Conservation (phyloP, 1,140 invertebrate species). For the Portunus trituberculatus region DNA sequence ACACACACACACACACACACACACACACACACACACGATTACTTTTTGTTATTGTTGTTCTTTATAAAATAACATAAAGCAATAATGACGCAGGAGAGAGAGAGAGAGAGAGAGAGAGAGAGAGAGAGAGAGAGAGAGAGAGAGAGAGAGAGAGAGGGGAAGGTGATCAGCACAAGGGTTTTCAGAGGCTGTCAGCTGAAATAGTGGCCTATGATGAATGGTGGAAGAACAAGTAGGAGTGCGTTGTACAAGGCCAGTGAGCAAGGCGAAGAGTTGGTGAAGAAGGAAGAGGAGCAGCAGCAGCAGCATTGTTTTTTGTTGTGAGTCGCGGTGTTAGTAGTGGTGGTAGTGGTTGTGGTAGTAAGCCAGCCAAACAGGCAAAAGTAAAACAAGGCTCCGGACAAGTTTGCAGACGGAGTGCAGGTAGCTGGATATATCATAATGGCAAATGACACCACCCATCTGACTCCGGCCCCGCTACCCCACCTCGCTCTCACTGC, state of each 20-base stretch:
- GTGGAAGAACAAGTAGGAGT: too few relatives aligned
- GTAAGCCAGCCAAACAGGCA: neutral
- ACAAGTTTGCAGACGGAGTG: neutral
- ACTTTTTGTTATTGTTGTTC: too few relatives aligned
- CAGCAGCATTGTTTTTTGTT: neutral
- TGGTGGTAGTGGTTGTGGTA: too few relatives aligned
- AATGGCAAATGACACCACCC: neutral
- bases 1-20: neutral
- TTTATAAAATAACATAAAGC: too few relatives aligned
- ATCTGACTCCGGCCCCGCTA: neutral
- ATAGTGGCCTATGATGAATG: too few relatives aligned
- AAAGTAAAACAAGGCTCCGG: neutral
- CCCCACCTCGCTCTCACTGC: neutral
- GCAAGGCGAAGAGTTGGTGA: neutral
- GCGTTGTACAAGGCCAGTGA: too few relatives aligned
- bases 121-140: constrained; percentile 34
- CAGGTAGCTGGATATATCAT: neutral
- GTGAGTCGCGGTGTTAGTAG: neutral
- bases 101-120: constrained; percentile 34
- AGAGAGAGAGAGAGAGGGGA: constrained; percentile 56
- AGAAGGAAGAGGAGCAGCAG: neutral
- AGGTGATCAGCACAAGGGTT: too few relatives aligned
- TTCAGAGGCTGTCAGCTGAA: too few relatives aligned
- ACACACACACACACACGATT: neutral
- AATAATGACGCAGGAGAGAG: neutral